A percentile compares a stretch with the other conserved stretches of the same genome.
These are phyloP conservation scores for Microtus richardsoni DNA, from an alignment of 2,113 vertebrate species.

Conservation along the genomic window DNA sequence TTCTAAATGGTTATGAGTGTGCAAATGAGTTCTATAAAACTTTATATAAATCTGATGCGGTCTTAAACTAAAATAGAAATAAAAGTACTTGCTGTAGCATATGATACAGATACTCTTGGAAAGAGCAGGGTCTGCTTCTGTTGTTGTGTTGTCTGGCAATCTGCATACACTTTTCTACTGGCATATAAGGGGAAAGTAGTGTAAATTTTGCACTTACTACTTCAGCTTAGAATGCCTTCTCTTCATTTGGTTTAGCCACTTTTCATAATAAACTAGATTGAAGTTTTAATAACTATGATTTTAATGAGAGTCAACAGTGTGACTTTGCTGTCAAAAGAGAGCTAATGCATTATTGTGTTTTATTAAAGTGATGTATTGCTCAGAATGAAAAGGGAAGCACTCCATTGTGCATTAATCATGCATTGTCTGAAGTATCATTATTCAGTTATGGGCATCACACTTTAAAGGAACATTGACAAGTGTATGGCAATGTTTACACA, in stretches of 20 bases:
- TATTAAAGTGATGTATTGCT: conserved; percentile 49
- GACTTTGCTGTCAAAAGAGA: conserved; percentile 58
- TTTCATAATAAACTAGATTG: conserved; percentile 33
- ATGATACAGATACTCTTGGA: not conserved
- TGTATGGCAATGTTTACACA: not conserved
- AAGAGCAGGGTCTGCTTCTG: not conserved
- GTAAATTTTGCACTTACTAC: not conserved
- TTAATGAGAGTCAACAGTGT: conserved; percentile 40
- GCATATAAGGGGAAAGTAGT: not conserved
- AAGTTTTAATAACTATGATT: conserved; percentile 50
- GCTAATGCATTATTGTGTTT: conserved; percentile 39
- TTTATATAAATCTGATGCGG: not conserved
- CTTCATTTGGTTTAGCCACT: conserved; percentile 27
- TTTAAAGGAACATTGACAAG: not conserved
- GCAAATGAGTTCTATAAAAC: not conserved
- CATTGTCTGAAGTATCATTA: conserved; percentile 29
- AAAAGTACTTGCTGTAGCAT: not conserved
- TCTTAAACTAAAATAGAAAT: not conserved
- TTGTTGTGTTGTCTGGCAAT: not conserved
- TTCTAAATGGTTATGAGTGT: not conserved
- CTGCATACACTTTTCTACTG: not conserved
- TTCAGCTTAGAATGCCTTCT: conserved; percentile 15
- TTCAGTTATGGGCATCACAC: not conserved
- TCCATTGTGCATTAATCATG: conserved; percentile 21
- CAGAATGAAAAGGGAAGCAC: not conserved